These are phyloP conservation scores for Sardina pilchardus DNA, from an alignment of 2,113 vertebrate species.

Conservation along the genomic window DNA sequence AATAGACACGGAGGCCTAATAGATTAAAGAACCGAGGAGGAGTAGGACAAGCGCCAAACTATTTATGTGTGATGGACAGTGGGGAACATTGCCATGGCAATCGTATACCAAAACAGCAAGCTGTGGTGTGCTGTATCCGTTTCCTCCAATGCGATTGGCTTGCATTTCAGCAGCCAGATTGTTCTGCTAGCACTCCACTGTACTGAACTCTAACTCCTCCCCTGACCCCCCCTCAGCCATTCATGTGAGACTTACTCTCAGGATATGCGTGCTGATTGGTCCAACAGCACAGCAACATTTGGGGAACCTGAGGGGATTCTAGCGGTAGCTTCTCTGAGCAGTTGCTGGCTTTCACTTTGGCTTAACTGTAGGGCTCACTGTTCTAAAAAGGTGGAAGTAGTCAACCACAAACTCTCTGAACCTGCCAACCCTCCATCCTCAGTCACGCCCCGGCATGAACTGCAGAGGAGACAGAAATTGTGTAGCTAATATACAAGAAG, in stretches of 20 bases:
- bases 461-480: background rate
- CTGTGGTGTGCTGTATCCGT: background rate
- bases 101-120: background rate
- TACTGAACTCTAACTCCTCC: background rate
- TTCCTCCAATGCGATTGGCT: background rate
- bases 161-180: background rate
- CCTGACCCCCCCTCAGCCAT: background rate
- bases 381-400: background rate
- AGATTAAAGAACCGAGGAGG: background rate
- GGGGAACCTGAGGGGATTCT: background rate
- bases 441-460: background rate
- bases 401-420: background rate
- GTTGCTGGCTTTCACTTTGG: background rate
- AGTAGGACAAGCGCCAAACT: background rate
- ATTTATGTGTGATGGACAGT: background rate
- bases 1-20: background rate
- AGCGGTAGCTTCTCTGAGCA: background rate
- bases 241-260: background rate
- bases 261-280: background rate
- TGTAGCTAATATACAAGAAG: background rate
- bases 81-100: background rate
- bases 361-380: background rate
- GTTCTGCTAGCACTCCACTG: background rate
- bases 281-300: background rate
- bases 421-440: background rate